Percentiles rank a stretch among this genome's conserved stretches.
These are phyloP conservation scores for Drosophila peninsularis DNA, from an alignment of 2,888 invertebrate species.

Conservation along the genomic window DNA sequence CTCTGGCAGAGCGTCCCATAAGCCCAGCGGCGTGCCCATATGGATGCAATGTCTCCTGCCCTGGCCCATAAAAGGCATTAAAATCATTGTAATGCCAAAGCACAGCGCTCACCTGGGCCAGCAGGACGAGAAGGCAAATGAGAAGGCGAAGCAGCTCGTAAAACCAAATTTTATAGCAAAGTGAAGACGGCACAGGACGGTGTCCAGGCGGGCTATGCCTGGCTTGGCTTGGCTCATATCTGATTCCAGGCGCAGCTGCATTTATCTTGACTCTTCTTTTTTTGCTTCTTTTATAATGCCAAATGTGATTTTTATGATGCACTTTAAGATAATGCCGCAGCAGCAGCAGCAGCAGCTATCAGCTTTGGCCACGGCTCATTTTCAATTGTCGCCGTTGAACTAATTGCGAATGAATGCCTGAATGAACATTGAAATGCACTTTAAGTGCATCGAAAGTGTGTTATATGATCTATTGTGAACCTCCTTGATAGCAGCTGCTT, in stretches of 20 bases:
- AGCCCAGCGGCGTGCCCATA: conserved; percentile 65
- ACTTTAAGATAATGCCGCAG: conserved; percentile 69
- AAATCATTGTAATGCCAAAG: conserved; percentile 77
- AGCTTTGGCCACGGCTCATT: conserved; percentile 54
- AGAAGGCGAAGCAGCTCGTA: conserved; percentile 54
- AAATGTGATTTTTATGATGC: conserved; percentile 76
- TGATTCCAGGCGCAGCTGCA: conserved; percentile 53
- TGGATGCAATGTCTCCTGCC: conserved; percentile 67
- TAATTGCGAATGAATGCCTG: conserved; percentile 45
- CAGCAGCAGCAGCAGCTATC: conserved; percentile 29
- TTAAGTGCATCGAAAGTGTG: conserved; percentile 8
- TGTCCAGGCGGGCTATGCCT: conserved; percentile 13
- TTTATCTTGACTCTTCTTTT: conserved; percentile 25
- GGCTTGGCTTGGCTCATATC: conserved; percentile 21
- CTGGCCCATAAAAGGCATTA: conserved; percentile 71
- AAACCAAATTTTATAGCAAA: conserved; percentile 73
- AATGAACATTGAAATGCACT: conserved; percentile 58
- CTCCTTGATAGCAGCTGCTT: background rate
- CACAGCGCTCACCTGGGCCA: conserved; percentile 62
- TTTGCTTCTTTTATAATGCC: conserved; percentile 65
- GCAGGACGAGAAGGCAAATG: conserved; percentile 38
- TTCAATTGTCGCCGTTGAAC: conserved; percentile 70
- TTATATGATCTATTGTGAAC: background rate
- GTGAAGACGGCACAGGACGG: conserved; percentile 42
- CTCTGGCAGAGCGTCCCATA: conserved; percentile 25